Base-by-base conservation (phyloP, 2,888 invertebrate genomes). In the Chouioia cunea region DNA sequence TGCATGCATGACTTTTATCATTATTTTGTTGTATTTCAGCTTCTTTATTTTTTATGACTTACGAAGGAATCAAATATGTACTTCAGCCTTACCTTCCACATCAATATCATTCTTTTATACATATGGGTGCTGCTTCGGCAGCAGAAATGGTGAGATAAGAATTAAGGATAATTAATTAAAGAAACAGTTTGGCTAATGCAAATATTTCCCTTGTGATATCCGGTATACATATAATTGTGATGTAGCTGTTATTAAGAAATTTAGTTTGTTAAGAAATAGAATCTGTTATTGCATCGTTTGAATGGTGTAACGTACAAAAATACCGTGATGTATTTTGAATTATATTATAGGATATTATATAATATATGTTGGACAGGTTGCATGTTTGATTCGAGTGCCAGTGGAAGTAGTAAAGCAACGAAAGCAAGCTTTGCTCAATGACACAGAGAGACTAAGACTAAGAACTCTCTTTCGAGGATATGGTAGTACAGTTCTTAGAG, bases 341-440 rank as follows among this genome's bases (percentile, higher is more conserved):
- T 46, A 22, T n/a, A 36, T 14, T 15, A 20, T 54, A 46, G 52
- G 52, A 64, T 50, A 20, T 10, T 63, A 63, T 65, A 47, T 2
- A 62, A n/a, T 60, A 59, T 50, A 65, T 50, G 20, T 50, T 52
- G n/a, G 12, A 14, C 83, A 97, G 97, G 87, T 92, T 65, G 96
- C 97, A 8, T 99, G 98, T 83, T 82, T 95, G 3, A 90, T 98
- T 44, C 88, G 99, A 75, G 99, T 99, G 2, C 99, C 99, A 0
- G 93, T 96, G 4, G 99, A 99, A 87, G 93, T 99, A 70, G 92
- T 97, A 0, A 99, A 99, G 84, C 99, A 99, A 86, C 88, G 99
- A 72, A 91, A 93, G 46, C 99, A 99, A 86, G 93, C 93, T 0
- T 88, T 88, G 12, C 73, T 85, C 16, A 43, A 72, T 18, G 86